Conservation (phyloP, 2,113 vertebrate species). For the Neomonachus schauinslandi region DNA sequence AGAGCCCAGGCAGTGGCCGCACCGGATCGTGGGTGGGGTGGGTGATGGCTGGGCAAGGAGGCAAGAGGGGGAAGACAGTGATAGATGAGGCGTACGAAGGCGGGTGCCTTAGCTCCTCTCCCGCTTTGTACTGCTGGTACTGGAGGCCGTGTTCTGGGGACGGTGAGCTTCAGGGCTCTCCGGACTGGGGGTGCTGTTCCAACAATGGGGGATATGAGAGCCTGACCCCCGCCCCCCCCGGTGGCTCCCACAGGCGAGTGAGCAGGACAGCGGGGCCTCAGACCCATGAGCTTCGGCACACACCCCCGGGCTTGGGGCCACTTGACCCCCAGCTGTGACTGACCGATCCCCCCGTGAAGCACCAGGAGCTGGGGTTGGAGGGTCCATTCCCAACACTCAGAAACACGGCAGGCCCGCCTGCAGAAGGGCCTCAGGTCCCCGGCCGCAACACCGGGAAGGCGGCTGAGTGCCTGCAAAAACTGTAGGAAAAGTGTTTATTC, state of each 20-base stretch:
- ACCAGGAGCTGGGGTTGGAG: neutral
- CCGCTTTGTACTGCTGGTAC: neutral
- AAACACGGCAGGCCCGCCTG: neutral
- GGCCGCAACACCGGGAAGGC: neutral
- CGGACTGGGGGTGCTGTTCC: neutral
- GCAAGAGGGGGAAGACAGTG: accelerated
- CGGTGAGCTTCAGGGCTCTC: too few relatives aligned
- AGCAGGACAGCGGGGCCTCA: too few relatives aligned
- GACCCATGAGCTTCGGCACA: too few relatives aligned
- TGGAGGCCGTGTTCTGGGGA: neutral
- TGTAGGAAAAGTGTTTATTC: neutral
- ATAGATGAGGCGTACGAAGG: too few relatives aligned
- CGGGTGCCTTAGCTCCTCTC: neutral
- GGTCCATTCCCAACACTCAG: too few relatives aligned
- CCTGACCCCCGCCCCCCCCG: accelerated
- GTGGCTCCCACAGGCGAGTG: neutral
- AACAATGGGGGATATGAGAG: too few relatives aligned
- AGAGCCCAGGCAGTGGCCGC: neutral
- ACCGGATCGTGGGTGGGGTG: neutral
- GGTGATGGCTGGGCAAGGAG: neutral
- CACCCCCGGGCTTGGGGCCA: too few relatives aligned
- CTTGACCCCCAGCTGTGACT: too few relatives aligned
- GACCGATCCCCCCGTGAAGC: neutral
- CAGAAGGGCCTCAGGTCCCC: neutral
- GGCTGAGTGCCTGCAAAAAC: neutral